These are phyloP conservation scores for Sarotherodon lohbergeri DNA, from an alignment of 2,113 vertebrate species.

Conservation along the genomic window DNA sequence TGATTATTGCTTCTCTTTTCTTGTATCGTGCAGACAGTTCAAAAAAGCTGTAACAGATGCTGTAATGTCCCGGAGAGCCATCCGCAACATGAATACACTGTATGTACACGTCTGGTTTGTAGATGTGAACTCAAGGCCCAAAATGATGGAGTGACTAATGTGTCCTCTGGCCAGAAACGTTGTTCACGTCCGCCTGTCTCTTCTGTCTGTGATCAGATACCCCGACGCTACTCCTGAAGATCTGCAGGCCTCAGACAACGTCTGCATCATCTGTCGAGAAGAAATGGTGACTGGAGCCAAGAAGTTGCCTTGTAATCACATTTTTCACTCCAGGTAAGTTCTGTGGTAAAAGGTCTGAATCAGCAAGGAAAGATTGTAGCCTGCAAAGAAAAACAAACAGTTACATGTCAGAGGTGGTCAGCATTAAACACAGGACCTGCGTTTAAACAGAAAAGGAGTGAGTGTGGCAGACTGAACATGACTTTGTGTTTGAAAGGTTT, in stretches of 20 bases:
- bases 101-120: conserved; percentile 65
- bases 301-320: conserved; percentile 94
- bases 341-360: not conserved
- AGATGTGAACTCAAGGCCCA: not conserved
- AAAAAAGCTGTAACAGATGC: conserved; percentile 95
- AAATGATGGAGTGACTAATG: not conserved
- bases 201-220: conserved; percentile 69
- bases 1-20: not conserved
- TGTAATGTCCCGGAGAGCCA: conserved; percentile 94
- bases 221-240: conserved; percentile 92
- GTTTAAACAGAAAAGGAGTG: not conserved
- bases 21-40: conserved; percentile 79
- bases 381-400: not conserved
- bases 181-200: not conserved
- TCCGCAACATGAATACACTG: conserved; percentile 98
- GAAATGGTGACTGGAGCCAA: conserved; percentile 97
- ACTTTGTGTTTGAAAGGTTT: not conserved
- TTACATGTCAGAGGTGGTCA: not conserved
- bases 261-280: conserved; percentile 95
- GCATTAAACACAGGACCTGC: not conserved
- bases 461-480: not conserved
- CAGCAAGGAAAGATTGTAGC: not conserved
- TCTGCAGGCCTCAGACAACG: conserved; percentile 88
- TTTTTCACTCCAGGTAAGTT: conserved; percentile 91
- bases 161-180: not conserved